Percentiles rank a stretch among this genome's conserved stretches.
phyloP scores from a whole-genome alignment of 1,140 invertebrate genomes.

The Triops longicaudatus region DNA sequence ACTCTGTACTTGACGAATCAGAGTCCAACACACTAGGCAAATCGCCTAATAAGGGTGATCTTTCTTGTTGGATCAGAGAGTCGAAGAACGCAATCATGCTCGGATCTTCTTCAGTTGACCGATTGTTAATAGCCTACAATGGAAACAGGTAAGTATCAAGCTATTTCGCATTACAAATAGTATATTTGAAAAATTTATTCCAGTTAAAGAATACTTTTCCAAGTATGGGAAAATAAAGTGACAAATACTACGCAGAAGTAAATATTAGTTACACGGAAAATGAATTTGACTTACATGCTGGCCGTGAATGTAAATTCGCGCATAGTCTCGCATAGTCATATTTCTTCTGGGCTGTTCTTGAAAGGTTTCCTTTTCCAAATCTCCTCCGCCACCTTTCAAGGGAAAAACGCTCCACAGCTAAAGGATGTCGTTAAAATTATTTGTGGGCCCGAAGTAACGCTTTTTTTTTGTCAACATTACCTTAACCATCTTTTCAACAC shows the following conservation, averaged over 20 bases:
- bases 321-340: constrained; percentile 38
- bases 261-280: no score
- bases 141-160: background rate
- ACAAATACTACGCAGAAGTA: no score
- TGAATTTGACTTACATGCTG: constrained; percentile 63
- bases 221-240: background rate
- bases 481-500: constrained; percentile 92
- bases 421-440: constrained; percentile 1
- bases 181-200: no score
- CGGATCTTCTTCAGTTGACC: constrained; percentile 79
- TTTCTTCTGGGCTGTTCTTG: constrained; percentile 42
- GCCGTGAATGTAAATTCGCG: constrained; percentile 73
- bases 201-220: no score
- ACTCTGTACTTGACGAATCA: background rate
- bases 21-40: background rate
- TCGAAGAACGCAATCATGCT: constrained; percentile 96
- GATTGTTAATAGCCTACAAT: constrained; percentile 33
- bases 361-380: constrained; percentile 40
- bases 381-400: constrained; percentile 50
- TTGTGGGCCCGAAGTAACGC: background rate
- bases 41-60: constrained; percentile 36
- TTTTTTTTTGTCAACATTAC: constrained; percentile 43
- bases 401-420: constrained; percentile 70
- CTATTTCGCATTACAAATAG: no score
- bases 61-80: constrained; percentile 78